Conservation (phyloP, 2,888 invertebrate species). For the Bibio marci region DNA sequence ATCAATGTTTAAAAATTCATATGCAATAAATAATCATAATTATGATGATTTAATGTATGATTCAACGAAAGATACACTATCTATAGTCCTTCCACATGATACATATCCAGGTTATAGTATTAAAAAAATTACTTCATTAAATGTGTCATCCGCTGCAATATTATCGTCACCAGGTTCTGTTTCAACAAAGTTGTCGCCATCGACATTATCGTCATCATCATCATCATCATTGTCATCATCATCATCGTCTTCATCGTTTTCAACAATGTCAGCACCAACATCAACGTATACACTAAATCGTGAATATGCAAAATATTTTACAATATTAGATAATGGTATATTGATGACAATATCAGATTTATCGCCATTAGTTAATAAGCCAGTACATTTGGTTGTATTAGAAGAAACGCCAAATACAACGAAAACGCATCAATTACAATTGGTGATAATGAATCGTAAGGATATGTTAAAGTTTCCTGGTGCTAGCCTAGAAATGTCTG, state of each 20-base stretch:
- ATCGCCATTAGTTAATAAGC: constrained; percentile 60
- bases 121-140: constrained; percentile 47
- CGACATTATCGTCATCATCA: constrained; percentile 3
- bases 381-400: constrained; percentile 62
- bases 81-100: constrained; percentile 64
- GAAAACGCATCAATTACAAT: constrained; percentile 59
- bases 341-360: constrained; percentile 83
- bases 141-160: constrained; percentile 9
- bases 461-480: constrained; percentile 65
- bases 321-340: constrained; percentile 70
- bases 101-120: constrained; percentile 80
- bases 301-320: constrained; percentile 69
- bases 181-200: constrained; percentile 4
- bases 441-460: constrained; percentile 67
- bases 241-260: constrained; percentile 25
- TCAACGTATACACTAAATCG: constrained; percentile 1
- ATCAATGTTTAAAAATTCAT: background rate
- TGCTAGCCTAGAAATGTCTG: constrained; percentile 41
- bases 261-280: constrained; percentile 9
- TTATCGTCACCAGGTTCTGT: background rate
- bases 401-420: constrained; percentile 68
- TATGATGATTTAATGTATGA: constrained; percentile 5
- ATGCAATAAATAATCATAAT: constrained; percentile 1
- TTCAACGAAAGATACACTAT: constrained; percentile 20
- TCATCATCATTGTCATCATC: constrained; percentile 5